Evolutionary conservation across 2,797 vertebrate genomes (phyloP), one percentile per base, ranked within the genome.

Genomic region (Urocyon cinereoargenteus): DNA sequence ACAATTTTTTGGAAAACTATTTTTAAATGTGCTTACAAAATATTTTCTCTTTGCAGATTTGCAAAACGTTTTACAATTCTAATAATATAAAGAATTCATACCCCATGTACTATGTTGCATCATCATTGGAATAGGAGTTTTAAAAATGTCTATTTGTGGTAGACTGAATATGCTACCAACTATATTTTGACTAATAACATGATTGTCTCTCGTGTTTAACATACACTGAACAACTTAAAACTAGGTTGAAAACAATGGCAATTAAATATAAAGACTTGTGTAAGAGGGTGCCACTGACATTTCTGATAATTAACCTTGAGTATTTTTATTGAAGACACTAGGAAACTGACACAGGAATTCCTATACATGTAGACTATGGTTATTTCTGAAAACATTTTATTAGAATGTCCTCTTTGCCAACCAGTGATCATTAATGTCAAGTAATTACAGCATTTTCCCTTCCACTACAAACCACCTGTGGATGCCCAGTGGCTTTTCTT

Each of bases 151-250:
- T 26, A 12, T 75, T 72, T 92, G 10, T 75, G 61, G 18, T 59
- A 86, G 34, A 6, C 4, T 73, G n/a, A 82, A 51, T 34, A 24
- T 2, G 36, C 12, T 72, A 34, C 68, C n/a, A 84, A 6, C 53
- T 72, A 4, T 53, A 64, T 79, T 96, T 93, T 36, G 16, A 28
- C 82, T 96, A 91, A 62, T 91, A 78, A 83, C 61, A 53, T 79
- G 22, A 19, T 78, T 90, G 79, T 84, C 22, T 10, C 96, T 13
- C 28, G 51, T 49, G 18, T 93, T 91, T 91, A 87, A 34, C 11
- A 22, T 84, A 70, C n/a, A 66, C 10, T 45, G 11, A 92, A 57
- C 62, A 86, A 81, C 59, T 92, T 96, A 59, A 79, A 94, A 24
- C 3, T 55, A 96, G 14, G 6, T 75, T 92, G n/a, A 4, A 90